Base-by-base conservation (phyloP, 2,888 invertebrate genomes). In the Frankliniella intonsa region DNA sequence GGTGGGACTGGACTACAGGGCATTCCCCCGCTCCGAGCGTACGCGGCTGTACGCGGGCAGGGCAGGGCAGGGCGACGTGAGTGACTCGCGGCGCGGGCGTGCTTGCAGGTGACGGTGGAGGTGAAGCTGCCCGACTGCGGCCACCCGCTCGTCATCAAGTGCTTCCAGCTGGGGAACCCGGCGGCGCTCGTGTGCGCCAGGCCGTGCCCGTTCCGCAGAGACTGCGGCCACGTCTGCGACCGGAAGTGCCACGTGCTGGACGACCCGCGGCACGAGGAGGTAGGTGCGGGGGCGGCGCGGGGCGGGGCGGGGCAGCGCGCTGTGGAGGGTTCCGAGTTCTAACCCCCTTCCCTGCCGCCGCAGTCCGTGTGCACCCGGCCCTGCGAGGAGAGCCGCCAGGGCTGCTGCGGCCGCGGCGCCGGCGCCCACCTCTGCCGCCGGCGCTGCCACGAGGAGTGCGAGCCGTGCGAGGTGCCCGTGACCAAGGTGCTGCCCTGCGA, bases 151-250 rank as follows among this genome's bases (percentile, higher is more conserved):
- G n/a, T 3, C n/a, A n/a, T 10, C 69, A 69, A 69, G 69, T 69
- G 69, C 69, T 69, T 11, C 22, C n/a, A 69, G 69, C 84, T 89
- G 38, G 84, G 86, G 0, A 81, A 82, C 50, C 17, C 82, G 27
- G 69, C 69, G 22, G 76, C 50, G 11, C 82, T 83, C 79, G 22
- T 38, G 11, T 83, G 82, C 76, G 81, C 81, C n/a, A 69, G 84
- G 19, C 84, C 84, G 7, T 89, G 89, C 84, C 85, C 86, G 19
- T 81, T 84, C 65, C 83, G 86, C 14, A 85, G 89, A 14, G 80
- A 84, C 8, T 90, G 90, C 85, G 89, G 89, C 0, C 90, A 90
- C 84, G 83, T 83, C 0, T 90, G 90, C 84, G 83, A 82, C 0
- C 84, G 84, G 80, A 82, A 83, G 17, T 89, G 89, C 84, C 89